Evolutionary conservation across 2,888 invertebrate species (phyloP).

Genomic region (Sarcophaga carnaria): DNA sequence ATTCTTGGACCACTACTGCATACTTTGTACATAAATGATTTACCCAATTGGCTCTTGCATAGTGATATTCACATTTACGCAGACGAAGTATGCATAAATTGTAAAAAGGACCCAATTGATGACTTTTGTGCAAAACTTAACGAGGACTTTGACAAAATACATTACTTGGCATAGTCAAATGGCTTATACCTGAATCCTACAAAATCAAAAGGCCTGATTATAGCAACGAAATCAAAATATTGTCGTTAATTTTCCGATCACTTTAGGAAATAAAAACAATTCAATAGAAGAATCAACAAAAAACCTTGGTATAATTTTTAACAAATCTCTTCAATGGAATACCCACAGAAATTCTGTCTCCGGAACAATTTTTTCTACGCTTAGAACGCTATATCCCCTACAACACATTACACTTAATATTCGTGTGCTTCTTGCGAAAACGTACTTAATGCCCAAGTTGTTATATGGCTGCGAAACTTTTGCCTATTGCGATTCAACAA

Average conservation of each 20-base stretch:
- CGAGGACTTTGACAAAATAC: background rate
- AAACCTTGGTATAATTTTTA: too few relatives aligned
- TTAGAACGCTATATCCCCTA: too few relatives aligned
- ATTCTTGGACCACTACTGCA: too few relatives aligned
- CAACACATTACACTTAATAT: too few relatives aligned
- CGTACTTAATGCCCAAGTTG: too few relatives aligned
- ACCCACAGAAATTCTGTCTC: background rate
- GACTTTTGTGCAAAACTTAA: background rate
- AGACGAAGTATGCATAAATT: background rate
- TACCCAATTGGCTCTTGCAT: too few relatives aligned
- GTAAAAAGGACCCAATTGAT: background rate
- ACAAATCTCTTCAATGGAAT: background rate
- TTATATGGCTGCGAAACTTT: too few relatives aligned
- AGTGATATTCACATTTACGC: too few relatives aligned
- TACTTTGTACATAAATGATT: too few relatives aligned
- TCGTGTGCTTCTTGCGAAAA: too few relatives aligned
- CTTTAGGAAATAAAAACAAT: background rate
- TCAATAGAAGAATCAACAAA: background rate
- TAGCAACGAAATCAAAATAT: background rate
- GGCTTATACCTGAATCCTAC: background rate
- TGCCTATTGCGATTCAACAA: too few relatives aligned
- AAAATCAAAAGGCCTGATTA: background rate
- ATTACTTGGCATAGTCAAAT: background rate
- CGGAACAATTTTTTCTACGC: background rate
- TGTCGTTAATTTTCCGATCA: too few relatives aligned